Evolutionary conservation across 2,797 vertebrate genomes (phyloP).

Genomic region (Arvicola amphibius): DNA sequence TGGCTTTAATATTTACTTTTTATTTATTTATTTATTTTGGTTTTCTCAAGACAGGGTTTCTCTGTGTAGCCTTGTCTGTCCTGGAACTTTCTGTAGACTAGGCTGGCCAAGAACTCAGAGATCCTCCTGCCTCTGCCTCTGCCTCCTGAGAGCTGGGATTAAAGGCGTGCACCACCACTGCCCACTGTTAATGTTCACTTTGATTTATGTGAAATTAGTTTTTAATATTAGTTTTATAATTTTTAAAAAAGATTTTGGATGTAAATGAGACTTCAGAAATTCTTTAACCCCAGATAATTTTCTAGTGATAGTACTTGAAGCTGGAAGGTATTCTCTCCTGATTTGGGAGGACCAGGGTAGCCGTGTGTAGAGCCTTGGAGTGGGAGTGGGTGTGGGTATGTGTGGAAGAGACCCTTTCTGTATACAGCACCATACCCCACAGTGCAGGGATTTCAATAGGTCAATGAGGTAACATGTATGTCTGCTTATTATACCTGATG

Average conservation of each 20-base stretch:
- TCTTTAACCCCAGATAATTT: neutral
- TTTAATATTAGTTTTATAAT: neutral
- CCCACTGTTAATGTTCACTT: neutral
- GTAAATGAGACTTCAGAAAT: conserved; percentile 33
- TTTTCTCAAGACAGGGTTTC: neutral
- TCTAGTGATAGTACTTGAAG: neutral
- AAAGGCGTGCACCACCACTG: neutral
- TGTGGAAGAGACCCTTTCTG: neutral
- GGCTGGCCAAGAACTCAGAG: neutral
- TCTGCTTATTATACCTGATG: neutral
- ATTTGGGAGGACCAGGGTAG: neutral
- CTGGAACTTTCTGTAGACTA: neutral
- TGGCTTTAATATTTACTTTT: neutral
- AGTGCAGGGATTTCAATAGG: neutral
- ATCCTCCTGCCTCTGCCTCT: neutral
- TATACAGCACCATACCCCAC: neutral
- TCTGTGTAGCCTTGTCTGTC: neutral
- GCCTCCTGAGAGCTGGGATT: neutral
- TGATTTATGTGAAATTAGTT: conserved; percentile 20
- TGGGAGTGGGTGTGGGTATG: neutral
- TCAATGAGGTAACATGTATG: neutral
- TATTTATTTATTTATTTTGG: neutral
- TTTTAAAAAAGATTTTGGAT: neutral
- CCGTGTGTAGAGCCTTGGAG: neutral
- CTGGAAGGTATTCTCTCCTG: neutral